A percentile compares a stretch with the other conserved stretches of the same genome.
Conservation (phyloP, 2,888 invertebrate species). For the Galeruca laticollis region DNA sequence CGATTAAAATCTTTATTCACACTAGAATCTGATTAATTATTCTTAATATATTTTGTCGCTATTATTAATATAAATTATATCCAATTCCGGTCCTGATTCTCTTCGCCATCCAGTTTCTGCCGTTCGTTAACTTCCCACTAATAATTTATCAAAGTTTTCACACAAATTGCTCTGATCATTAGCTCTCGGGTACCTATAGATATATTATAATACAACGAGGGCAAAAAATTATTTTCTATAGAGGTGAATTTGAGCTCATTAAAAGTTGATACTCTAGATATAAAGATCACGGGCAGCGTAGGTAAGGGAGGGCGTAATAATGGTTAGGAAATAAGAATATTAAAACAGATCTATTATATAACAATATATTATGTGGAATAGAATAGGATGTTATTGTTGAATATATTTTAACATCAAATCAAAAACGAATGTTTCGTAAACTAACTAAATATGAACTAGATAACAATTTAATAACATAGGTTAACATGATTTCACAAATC, state of each 20-base stretch:
- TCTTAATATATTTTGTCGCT: too few relatives aligned
- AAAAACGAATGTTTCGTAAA: too few relatives aligned
- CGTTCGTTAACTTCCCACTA: conserved; percentile 41
- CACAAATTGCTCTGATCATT: conserved; percentile 49
- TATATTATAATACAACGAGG: conserved; percentile 20
- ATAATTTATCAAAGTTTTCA: conserved; percentile 54
- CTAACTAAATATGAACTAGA: too few relatives aligned
- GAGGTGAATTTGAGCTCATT: conserved; percentile 48
- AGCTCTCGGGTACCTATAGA: conserved; percentile 30
- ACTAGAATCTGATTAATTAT: too few relatives aligned
- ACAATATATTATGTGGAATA: neutral
- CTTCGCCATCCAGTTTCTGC: conserved; percentile 28
- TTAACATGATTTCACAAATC: too few relatives aligned
- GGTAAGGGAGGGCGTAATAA: neutral
- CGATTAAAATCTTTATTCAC: too few relatives aligned
- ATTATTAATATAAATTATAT: too few relatives aligned
- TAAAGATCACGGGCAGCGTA: conserved; percentile 10
- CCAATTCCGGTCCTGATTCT: neutral
- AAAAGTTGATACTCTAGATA: conserved; percentile 38
- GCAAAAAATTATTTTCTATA: conserved; percentile 13
- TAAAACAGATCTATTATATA: neutral
- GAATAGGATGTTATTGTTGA: neutral
- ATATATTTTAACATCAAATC: neutral
- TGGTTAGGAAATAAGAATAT: neutral
- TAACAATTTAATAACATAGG: too few relatives aligned